Evolutionary conservation across 2,888 invertebrate genomes (phyloP).

Genomic region (Cremastinae sp.): DNA sequence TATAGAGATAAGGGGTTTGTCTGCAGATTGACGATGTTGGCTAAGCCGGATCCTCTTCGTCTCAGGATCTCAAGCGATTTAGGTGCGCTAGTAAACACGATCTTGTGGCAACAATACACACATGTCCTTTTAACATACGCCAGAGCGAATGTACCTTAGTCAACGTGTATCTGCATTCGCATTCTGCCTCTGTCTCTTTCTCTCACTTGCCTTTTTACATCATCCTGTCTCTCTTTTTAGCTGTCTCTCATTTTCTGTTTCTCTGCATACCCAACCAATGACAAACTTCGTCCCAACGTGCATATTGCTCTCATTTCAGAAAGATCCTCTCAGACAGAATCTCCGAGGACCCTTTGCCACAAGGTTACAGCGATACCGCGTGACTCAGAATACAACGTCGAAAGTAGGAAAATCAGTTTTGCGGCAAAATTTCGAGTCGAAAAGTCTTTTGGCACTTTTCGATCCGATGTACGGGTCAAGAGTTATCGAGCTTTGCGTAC

Average conservation of each 20-base stretch:
- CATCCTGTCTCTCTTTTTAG: constrained; percentile 7
- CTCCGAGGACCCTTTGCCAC: constrained; percentile 28
- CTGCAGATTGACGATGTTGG: constrained; percentile 51
- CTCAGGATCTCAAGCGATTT: constrained; percentile 58
- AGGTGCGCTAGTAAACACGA: constrained; percentile 61
- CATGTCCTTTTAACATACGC: constrained; percentile 34
- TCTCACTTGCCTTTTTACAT: constrained; percentile 30
- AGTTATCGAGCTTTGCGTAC: too few relatives aligned
- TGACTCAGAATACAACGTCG: too few relatives aligned
- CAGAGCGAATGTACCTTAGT: too few relatives aligned
- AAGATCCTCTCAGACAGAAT: constrained; percentile 27
- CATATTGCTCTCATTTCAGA: too few relatives aligned
- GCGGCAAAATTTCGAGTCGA: too few relatives aligned
- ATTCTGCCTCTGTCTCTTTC: constrained; percentile 6
- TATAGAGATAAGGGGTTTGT: constrained; percentile 22
- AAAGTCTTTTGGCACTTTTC: too few relatives aligned
- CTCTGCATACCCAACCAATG: constrained; percentile 1
- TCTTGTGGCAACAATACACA: constrained; percentile 35
- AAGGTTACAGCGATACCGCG: constrained; percentile 13
- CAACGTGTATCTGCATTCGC: constrained; percentile 24
- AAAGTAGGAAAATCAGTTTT: too few relatives aligned
- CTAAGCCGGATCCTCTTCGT: constrained; percentile 58
- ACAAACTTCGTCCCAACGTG: too few relatives aligned
- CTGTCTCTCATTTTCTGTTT: constrained; percentile 2
- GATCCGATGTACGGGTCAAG: too few relatives aligned